Base-by-base conservation (phyloP, 2,113 vertebrate genomes). In the Gobius niger region DNA sequence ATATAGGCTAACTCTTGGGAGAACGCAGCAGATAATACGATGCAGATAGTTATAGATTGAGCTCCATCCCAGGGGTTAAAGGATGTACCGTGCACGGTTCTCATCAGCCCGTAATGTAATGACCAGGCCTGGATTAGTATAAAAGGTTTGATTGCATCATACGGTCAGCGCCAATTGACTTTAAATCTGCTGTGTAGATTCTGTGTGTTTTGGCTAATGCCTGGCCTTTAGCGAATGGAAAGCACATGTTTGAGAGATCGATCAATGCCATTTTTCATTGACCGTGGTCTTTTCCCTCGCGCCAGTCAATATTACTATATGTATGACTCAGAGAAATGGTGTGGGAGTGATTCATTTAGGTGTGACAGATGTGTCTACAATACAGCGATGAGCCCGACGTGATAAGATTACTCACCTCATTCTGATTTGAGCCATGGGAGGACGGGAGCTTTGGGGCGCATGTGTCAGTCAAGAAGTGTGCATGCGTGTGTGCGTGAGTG, bases 341-440 rank as follows among this genome's bases (percentile, higher is more conserved):
- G 84, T 78, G 78, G 65, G 80, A 71, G 83, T 78, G 82, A 82
- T 82, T 85, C 72, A 86, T 88, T 75, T 78, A 73, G 86, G 76
- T 76, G 71, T 70, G 83, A 86, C 83, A 90, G 87, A 88, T 90
- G 89, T 73, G 85, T 77, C 73, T 51, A 47, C 82, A 67, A 70
- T 67, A 68, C 52, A 67, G 57, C n/a, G 59, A 79, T 84, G 78
- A 75, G 74, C 68, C 61, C 62, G 6, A 47, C 5, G 19, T 75
- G 83, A 87, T 84, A 67, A 65, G 83, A 89, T 89, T 87, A 86
- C 70, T 81, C 83, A 85, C 82, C 80, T 87, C 70, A 70, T 42
- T 65, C 70, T 73, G 78, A 60, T 85, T 68, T 70, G 67, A 47
- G 68, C 80, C 76, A 24, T 73, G 63, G 64, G 76, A 77, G 80